Evolutionary conservation across 2,113 vertebrate species (phyloP).

Genomic region (Silurus meridionalis): DNA sequence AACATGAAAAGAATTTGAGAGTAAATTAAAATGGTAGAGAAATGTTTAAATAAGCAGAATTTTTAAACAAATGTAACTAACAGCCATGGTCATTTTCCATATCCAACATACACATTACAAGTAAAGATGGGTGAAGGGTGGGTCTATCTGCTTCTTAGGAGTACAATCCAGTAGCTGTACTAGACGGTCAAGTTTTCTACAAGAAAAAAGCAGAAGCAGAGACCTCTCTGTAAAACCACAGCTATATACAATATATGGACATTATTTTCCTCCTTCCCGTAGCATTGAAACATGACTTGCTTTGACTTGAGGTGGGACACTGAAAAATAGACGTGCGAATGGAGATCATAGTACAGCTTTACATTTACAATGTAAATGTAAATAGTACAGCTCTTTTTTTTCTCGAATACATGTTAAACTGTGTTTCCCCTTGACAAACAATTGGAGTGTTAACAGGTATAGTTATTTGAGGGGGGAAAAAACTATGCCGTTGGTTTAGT

Average conservation of each 20-base stretch:
- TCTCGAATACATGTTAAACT: not conserved
- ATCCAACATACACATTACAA: not conserved
- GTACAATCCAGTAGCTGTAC: constrained; percentile 15
- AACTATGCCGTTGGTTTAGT: not conserved
- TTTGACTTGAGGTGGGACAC: constrained; percentile 32
- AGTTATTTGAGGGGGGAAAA: not conserved
- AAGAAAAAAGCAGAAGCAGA: constrained; percentile 30
- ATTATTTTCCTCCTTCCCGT: not conserved
- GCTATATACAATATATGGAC: constrained; percentile 41
- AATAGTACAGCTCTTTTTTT: not conserved
- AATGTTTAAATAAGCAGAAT: not conserved
- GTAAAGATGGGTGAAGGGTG: not conserved
- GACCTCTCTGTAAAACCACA: constrained; percentile 13
- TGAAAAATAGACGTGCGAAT: constrained; percentile 32
- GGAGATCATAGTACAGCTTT: not conserved
- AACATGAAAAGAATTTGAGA: not conserved
- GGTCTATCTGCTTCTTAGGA: constrained; percentile 25
- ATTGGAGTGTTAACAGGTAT: not conserved
- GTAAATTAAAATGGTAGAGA: not conserved
- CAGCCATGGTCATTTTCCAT: not conserved
- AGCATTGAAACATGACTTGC: constrained; percentile 10
- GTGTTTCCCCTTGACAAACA: not conserved
- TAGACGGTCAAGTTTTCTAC: constrained; percentile 31
- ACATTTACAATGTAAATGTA: no score
- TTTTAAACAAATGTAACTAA: not conserved